Evolutionary conservation across 2,113 vertebrate species (phyloP), one percentile per base, ranked within the genome.

Genomic region (Muntiacus muntjak): DNA sequence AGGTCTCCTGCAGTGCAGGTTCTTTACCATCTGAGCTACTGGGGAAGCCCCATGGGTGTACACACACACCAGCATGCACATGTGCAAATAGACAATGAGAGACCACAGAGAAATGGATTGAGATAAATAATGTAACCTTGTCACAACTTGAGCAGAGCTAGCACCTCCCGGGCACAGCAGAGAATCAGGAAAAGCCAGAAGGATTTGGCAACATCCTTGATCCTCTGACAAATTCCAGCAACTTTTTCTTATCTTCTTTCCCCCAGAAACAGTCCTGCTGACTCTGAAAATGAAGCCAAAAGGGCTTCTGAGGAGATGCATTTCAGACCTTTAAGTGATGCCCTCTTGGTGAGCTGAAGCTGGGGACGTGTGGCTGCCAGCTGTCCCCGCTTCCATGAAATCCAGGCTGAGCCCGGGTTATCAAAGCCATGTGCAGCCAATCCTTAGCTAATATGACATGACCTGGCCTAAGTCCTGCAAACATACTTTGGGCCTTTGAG

Each of bases 171-270:
- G 43, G 87, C 6, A 1, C 26, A 12, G 81, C 30, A 10, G 50
- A 26, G 57, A 64, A 83, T 33, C 13, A 2, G 81, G 52, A 82
- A n/a, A 57, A 36, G 25, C 43, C 55, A 25, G 54, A 55, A 83
- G 64, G 83, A 52, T 45, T 55, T 76, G 62, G 81, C 64, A 33
- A 28, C 0, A 1, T 36, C n/a, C 88, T 74, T 15, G 1, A n/a
- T 36, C 62, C 57, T 62, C 50, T 11, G 21, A 5, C 10, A 5
- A 55, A 40, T 36, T 64, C n/a, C 23, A 17, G 17, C 17, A 85
- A 71, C n/a, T 47, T 62, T 57, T 45, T 85, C 62, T 90, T 79
- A 58, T 25, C 95, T 91, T 82, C 50, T 87, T 71, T 74, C 15
- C 26, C 40, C 17, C 23, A 64, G 87, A 91, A 94, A 12, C 16